Percentiles rank a stretch among this genome's conserved stretches.
These are phyloP conservation scores for Penaeus vannamei DNA, from an alignment of 1,140 invertebrate species.

Conservation along the genomic window DNA sequence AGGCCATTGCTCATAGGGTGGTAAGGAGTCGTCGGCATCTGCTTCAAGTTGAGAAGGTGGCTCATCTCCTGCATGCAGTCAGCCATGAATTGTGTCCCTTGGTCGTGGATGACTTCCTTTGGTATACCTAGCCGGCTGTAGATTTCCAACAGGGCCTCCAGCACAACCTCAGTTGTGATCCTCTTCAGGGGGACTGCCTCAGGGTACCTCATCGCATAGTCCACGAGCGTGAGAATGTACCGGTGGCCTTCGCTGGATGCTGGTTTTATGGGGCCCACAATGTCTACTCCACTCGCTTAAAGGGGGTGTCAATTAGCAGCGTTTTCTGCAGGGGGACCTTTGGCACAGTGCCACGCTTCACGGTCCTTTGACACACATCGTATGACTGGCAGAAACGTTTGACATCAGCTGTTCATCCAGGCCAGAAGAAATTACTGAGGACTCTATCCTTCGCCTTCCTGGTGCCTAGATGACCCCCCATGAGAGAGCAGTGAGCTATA, in stretches of 20 bases:
- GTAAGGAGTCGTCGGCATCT: conserved; percentile 23
- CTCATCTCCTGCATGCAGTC: conserved; percentile 10
- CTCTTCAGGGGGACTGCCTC: conserved; percentile 1
- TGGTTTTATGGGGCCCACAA: conserved; percentile 16
- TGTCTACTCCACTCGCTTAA: too few relatives aligned
- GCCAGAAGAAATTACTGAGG: too few relatives aligned
- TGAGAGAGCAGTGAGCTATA: too few relatives aligned
- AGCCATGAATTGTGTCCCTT: conserved; percentile 26
- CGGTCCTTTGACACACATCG: too few relatives aligned
- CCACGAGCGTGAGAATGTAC: conserved; percentile 20
- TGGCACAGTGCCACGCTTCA: too few relatives aligned
- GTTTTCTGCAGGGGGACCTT: conserved; percentile 3
- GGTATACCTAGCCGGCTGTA: conserved; percentile 33
- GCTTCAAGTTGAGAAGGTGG: background rate
- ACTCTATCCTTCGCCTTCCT: too few relatives aligned
- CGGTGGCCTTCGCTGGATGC: conserved; percentile 4
- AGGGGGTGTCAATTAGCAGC: background rate
- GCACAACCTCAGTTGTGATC: background rate
- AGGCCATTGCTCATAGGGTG: conserved; percentile 38
- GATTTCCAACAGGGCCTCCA: conserved; percentile 5
- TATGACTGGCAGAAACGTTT: too few relatives aligned
- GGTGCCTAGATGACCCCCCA: too few relatives aligned
- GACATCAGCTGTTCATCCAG: too few relatives aligned
- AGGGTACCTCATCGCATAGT: conserved; percentile 32
- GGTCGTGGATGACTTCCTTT: conserved; percentile 19